phyloP scores from a whole-genome alignment of 2,797 vertebrate genomes.

The Artibeus lituratus region DNA sequence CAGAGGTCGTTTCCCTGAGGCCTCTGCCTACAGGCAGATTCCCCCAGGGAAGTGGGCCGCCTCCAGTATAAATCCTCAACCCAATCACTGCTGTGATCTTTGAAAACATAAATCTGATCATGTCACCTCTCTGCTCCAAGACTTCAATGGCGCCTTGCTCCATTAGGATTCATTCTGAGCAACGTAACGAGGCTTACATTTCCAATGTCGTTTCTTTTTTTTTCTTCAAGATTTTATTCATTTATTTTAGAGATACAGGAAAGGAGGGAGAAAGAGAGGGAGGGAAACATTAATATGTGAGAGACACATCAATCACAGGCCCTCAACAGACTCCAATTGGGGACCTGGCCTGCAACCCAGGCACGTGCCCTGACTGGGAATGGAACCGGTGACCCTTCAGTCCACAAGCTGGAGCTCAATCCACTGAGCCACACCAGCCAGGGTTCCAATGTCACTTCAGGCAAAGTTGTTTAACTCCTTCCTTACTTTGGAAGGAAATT shows the following conservation, averaged over 20 bases:
- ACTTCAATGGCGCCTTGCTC: background rate
- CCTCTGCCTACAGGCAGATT: background rate
- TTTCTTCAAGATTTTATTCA: too few species aligned
- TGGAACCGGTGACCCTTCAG: too few species aligned
- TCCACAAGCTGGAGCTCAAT: too few species aligned
- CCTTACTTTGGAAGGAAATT: background rate
- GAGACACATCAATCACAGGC: too few species aligned
- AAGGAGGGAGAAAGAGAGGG: too few species aligned
- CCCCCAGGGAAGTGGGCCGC: background rate
- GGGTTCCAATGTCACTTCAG: background rate
- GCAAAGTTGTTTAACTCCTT: background rate
- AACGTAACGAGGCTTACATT: slow-evolving; percentile 14
- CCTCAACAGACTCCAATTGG: too few species aligned
- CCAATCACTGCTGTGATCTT: background rate
- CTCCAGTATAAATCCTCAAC: background rate
- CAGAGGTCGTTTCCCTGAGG: background rate
- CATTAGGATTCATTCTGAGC: background rate
- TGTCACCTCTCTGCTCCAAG: background rate
- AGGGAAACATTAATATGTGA: too few species aligned
- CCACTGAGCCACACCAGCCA: too few species aligned
- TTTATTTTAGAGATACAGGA: too few species aligned
- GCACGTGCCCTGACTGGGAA: too few species aligned
- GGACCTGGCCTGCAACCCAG: too few species aligned
- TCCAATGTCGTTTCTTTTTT: background rate
- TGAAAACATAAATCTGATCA: slow-evolving; percentile 11